Evolutionary conservation across 2,113 vertebrate species (phyloP).

Genomic region (Ailuropoda melanoleuca): DNA sequence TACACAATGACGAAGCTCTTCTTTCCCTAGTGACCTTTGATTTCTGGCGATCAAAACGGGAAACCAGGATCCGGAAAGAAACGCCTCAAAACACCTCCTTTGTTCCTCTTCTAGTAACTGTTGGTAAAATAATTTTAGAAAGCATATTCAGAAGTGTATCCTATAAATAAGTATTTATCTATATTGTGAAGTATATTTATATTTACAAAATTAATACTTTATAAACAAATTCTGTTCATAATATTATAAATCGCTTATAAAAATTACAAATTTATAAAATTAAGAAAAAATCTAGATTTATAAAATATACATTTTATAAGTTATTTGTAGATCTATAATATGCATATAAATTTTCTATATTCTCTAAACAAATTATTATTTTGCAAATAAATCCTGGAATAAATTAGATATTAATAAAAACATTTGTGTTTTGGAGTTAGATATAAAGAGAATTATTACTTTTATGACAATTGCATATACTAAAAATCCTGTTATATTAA

Average conservation of each 20-base stretch:
- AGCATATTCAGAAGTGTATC: background rate
- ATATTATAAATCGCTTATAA: conserved; percentile 10
- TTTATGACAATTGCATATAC: background rate
- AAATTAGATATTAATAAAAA: background rate
- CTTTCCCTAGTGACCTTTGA: conserved; percentile 6
- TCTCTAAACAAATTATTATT: background rate
- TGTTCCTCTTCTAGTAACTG: background rate
- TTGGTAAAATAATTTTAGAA: conserved; percentile 18
- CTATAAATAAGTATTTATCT: background rate
- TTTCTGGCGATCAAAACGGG: conserved; percentile 32
- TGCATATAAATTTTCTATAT: background rate
- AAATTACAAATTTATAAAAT: background rate
- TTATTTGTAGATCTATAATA: background rate
- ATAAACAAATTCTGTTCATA: background rate
- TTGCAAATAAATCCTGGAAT: background rate
- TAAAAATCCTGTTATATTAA: conserved; percentile 6
- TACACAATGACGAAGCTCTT: background rate
- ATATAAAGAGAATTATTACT: conserved; percentile 39
- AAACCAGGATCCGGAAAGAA: conserved; percentile 15
- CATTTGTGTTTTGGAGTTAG: conserved; percentile 18
- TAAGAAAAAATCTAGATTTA: background rate
- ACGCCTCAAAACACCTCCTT: background rate
- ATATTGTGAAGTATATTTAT: background rate
- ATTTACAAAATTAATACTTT: background rate
- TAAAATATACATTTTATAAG: background rate